These are phyloP conservation scores for Bubo scandiacus DNA, from an alignment of 2,113 vertebrate species.

Conservation along the genomic window DNA sequence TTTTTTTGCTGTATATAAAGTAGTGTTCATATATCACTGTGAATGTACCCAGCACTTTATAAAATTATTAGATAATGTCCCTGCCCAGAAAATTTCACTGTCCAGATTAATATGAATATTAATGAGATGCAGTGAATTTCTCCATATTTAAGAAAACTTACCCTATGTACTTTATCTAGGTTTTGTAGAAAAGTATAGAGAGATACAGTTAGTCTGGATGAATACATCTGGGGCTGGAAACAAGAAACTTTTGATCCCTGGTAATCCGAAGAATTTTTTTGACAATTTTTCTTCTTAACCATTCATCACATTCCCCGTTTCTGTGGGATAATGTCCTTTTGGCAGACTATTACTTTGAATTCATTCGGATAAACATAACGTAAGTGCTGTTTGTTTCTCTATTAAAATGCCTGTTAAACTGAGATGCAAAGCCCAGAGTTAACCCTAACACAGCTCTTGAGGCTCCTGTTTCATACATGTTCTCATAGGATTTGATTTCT, in stretches of 20 bases:
- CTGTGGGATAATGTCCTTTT: not conserved
- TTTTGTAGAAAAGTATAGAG: not conserved
- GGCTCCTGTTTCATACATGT: not conserved
- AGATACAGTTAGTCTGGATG: not conserved
- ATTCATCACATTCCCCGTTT: not conserved
- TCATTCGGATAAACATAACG: not conserved
- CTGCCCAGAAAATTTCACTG: not conserved
- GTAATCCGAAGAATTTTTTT: not conserved
- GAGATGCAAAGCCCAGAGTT: not conserved
- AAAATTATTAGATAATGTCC: not conserved
- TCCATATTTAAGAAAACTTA: not conserved
- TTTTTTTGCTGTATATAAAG: not conserved
- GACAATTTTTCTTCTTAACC: not conserved
- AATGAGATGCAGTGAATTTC: conserved; percentile 31
- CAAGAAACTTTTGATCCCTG: not conserved
- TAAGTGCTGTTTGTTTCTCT: not conserved
- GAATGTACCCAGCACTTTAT: conserved; percentile 55
- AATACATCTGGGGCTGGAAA: not conserved
- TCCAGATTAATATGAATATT: not conserved
- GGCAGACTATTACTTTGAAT: conserved; percentile 5
- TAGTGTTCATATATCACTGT: conserved; percentile 26
- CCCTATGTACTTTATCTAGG: not conserved
- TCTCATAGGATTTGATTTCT: not conserved
- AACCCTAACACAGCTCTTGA: not conserved
- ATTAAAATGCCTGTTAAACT: not conserved